These are phyloP conservation scores for Eulithis testata DNA, from an alignment of 2,888 invertebrate species.

Conservation along the genomic window DNA sequence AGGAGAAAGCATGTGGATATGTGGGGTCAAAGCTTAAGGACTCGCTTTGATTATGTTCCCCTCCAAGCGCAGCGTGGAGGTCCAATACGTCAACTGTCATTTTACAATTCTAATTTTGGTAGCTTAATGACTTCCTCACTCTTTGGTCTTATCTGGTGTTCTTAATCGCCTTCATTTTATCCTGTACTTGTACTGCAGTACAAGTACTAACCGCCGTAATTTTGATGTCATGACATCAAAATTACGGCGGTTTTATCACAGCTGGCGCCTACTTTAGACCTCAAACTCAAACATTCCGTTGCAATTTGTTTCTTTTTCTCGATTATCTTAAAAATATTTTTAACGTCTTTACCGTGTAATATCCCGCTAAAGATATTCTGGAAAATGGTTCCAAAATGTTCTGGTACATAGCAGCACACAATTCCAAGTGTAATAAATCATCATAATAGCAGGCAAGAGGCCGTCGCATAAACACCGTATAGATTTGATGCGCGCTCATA, in stretches of 20 bases:
- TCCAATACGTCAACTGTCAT: constrained; percentile 34
- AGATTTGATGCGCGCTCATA: constrained; percentile 33
- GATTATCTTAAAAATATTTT: too few relatives aligned
- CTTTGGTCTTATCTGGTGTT: not conserved
- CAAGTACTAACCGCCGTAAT: too few relatives aligned
- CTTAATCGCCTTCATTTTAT: not conserved
- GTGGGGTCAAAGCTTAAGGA: constrained; percentile 9
- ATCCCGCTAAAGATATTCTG: not conserved
- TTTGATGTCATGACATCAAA: too few relatives aligned
- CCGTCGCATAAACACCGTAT: constrained; percentile 22
- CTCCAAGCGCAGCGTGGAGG: constrained; percentile 6
- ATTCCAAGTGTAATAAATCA: constrained; percentile 26
- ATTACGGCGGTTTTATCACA: not conserved
- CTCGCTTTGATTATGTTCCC: constrained; percentile 21
- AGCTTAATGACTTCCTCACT: constrained; percentile 14
- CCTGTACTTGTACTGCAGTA: not conserved
- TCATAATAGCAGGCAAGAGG: constrained; percentile 23
- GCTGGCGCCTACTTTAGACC: not conserved
- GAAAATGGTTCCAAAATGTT: not conserved
- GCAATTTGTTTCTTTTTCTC: too few relatives aligned
- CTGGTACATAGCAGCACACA: not conserved
- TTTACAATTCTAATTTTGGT: constrained; percentile 25
- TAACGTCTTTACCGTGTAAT: not conserved
- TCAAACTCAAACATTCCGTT: too few relatives aligned
- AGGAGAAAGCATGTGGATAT: not conserved